Conservation (phyloP, 2,113 vertebrate species). For the Alaudala cheleensis region DNA sequence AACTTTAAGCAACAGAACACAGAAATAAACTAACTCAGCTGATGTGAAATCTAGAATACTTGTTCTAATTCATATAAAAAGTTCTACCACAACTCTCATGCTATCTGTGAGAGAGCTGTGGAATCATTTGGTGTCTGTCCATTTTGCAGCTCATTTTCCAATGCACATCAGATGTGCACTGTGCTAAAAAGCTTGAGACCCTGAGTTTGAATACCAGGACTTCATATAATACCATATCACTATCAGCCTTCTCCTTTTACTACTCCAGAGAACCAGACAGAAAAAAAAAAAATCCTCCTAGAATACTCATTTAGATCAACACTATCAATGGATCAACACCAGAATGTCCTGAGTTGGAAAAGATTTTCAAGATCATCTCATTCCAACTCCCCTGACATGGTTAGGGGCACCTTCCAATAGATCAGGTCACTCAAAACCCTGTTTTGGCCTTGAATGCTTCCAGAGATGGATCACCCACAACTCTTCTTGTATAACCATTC, state of each 20-base stretch:
- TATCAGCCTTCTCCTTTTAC: background rate
- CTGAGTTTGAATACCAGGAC: background rate
- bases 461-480: background rate
- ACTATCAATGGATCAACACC: background rate
- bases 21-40: background rate
- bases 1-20: background rate
- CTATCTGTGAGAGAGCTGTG: background rate
- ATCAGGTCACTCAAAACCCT: background rate
- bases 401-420: background rate
- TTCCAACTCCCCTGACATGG: background rate
- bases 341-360: background rate
- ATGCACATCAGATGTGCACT: background rate
- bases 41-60: background rate
- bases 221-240: background rate
- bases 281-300: background rate
- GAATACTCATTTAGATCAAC: background rate
- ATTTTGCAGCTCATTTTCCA: background rate
- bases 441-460: background rate
- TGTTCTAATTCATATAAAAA: background rate
- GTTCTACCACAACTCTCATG: background rate
- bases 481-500: background rate
- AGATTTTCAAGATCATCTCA: background rate
- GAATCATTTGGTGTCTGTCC: background rate
- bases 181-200: background rate
- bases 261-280: background rate